A percentile compares a stretch with the other conserved stretches of the same genome.
Evolutionary conservation across 1,140 invertebrate genomes (phyloP).

Genomic region (Dolichoris vasculosae): DNA sequence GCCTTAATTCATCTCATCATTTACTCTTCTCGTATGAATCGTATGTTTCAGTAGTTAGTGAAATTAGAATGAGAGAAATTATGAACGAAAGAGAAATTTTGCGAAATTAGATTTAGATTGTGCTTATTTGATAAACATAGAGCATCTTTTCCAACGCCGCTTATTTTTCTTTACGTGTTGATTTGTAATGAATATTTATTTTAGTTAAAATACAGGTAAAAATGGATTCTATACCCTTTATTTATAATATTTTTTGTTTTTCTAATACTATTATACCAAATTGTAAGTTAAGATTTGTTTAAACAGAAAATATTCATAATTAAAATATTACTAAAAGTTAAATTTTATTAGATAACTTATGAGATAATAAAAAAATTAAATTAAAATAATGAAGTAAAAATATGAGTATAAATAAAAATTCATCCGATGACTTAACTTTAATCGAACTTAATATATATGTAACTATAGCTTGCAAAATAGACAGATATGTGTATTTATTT

Average conservation of each 20-base stretch:
- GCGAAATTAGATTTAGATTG: slow-evolving; percentile 40
- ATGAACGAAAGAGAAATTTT: neutral
- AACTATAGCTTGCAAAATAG: neutral
- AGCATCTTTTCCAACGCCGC: neutral
- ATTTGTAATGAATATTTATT: neutral
- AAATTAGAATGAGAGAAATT: slow-evolving; percentile 20
- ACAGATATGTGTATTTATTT: neutral
- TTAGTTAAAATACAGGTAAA: too few species aligned
- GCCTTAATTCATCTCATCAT: neutral
- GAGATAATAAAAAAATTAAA: neutral
- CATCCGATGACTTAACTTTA: neutral
- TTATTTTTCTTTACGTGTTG: neutral
- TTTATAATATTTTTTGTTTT: too few species aligned
- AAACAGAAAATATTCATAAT: neutral
- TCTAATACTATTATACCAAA: too few species aligned
- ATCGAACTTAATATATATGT: neutral
- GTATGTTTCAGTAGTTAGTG: neutral
- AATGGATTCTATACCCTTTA: neutral
- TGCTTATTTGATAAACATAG: slow-evolving; percentile 26
- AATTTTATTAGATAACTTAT: neutral
- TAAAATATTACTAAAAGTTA: neutral
- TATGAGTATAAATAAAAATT: too few species aligned
- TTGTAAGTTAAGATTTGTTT: neutral
- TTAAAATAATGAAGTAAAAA: neutral
- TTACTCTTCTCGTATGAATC: neutral